Conservation (phyloP, 37 sponge, comb jelly and placozoan genomes). For the Dysidea cf. avara region DNA sequence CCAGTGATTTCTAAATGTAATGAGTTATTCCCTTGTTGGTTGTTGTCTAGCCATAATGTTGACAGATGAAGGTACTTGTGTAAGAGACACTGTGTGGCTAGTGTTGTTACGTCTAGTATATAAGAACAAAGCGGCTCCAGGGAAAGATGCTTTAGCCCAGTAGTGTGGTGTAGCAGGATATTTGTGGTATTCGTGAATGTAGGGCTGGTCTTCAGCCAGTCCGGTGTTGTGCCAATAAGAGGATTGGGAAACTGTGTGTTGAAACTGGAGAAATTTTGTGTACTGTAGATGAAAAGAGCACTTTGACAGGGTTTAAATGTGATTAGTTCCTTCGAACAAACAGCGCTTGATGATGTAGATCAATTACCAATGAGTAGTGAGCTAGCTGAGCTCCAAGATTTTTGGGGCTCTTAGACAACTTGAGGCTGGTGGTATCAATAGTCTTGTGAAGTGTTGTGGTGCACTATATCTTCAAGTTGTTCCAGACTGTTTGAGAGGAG, state of each 20-base stretch:
- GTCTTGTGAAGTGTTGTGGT: background rate
- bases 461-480: background rate
- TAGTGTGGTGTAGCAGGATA: too few species aligned
- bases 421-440: background rate
- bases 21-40: conserved; percentile 21
- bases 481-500: background rate
- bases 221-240: background rate
- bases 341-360: background rate
- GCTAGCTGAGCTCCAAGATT: background rate
- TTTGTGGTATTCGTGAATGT: too few species aligned
- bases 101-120: background rate
- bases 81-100: conserved; percentile 23
- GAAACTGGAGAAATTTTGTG: background rate
- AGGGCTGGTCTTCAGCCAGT: too few species aligned
- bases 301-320: background rate
- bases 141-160: too few species aligned
- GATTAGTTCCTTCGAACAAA: too few species aligned
- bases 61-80: conserved; percentile 22
- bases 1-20: conserved; percentile 11
- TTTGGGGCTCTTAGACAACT: background rate
- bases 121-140: too few species aligned
- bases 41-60: conserved; percentile 2
- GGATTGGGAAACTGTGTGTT: background rate
- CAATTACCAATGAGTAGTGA: background rate
- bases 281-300: background rate